phyloP scores from a whole-genome alignment of 2,797 vertebrate species.

The Lycodopsis pacificus region DNA sequence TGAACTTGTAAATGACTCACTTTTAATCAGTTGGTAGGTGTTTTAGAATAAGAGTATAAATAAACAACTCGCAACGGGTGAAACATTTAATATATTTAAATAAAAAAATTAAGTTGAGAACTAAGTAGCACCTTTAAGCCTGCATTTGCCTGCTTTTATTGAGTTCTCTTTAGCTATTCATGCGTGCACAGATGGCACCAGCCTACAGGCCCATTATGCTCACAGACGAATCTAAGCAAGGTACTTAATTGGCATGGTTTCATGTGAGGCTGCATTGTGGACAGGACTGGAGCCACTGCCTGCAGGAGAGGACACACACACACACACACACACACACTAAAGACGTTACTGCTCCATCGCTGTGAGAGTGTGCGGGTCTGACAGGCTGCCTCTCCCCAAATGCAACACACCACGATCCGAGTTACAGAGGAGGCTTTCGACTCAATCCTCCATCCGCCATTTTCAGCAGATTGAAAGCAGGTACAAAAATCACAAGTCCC shows the following conservation, averaged over 20 bases:
- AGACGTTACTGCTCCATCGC: slow-evolving; percentile 27
- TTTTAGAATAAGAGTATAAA: not conserved
- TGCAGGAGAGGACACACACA: slow-evolving; percentile 25
- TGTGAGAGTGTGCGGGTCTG: slow-evolving; percentile 41
- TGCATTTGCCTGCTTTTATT: slow-evolving; percentile 25
- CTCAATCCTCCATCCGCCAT: slow-evolving; percentile 84
- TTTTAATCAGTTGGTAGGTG: not conserved
- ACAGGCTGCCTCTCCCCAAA: slow-evolving; percentile 74
- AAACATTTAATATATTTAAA: not conserved
- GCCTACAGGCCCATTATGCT: slow-evolving; percentile 64
- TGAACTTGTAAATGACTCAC: not conserved
- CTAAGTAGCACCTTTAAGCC: not conserved
- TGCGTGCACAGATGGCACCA: slow-evolving; percentile 61
- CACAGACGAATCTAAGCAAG: slow-evolving; percentile 57
- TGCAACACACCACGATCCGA: slow-evolving; percentile 61
- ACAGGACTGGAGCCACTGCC: slow-evolving; percentile 28
- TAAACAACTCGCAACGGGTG: not conserved
- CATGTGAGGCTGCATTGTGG: slow-evolving; percentile 56
- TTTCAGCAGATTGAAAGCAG: slow-evolving; percentile 83
- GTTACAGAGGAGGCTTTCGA: slow-evolving; percentile 70
- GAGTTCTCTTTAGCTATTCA: slow-evolving; percentile 35
- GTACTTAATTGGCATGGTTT: slow-evolving; percentile 65
- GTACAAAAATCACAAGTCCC: slow-evolving; percentile 70
- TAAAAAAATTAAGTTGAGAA: not conserved
- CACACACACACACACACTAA: not conserved